These are phyloP conservation scores for Syngnathus typhle DNA, from an alignment of 2,113 vertebrate species.

Conservation along the genomic window DNA sequence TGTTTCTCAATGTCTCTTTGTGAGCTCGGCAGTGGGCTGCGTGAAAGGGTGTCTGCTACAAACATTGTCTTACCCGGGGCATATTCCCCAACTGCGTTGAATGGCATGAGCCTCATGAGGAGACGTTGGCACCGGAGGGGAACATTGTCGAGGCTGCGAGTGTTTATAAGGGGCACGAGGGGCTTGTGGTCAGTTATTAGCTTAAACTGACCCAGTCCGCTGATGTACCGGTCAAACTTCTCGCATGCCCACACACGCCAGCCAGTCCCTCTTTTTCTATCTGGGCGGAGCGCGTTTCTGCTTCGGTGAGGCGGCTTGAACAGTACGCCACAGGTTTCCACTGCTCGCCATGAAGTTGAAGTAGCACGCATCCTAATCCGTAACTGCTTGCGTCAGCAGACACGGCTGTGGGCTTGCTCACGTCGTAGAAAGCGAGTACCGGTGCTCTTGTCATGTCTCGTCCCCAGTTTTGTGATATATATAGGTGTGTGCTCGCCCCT, in stretches of 20 bases:
- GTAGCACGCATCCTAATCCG: slow-evolving; percentile 7
- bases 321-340: slow-evolving; percentile 24
- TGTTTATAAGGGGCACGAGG: slow-evolving; percentile 43
- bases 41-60: slow-evolving; percentile 16
- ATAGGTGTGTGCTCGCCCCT: no score
- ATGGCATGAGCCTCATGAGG: slow-evolving; percentile 18
- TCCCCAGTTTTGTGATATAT: no score
- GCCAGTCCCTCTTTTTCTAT: slow-evolving; percentile 7
- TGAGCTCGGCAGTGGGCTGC: neutral
- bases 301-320: slow-evolving; percentile 4
- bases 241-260: slow-evolving; percentile 28
- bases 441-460: no score
- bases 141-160: slow-evolving; percentile 33
- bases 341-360: slow-evolving; percentile 1
- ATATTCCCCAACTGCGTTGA: slow-evolving; percentile 9
- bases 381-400: slow-evolving; percentile 20
- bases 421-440: neutral
- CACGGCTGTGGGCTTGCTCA: neutral
- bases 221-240: slow-evolving; percentile 44
- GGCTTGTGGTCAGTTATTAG: slow-evolving; percentile 40
- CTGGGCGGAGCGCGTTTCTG: slow-evolving; percentile 12
- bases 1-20: no score
- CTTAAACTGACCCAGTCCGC: slow-evolving; percentile 40
- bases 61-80: slow-evolving; percentile 2
- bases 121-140: slow-evolving; percentile 18